phyloP scores from a whole-genome alignment of 2,888 invertebrate species.

The Erynnis tages region DNA sequence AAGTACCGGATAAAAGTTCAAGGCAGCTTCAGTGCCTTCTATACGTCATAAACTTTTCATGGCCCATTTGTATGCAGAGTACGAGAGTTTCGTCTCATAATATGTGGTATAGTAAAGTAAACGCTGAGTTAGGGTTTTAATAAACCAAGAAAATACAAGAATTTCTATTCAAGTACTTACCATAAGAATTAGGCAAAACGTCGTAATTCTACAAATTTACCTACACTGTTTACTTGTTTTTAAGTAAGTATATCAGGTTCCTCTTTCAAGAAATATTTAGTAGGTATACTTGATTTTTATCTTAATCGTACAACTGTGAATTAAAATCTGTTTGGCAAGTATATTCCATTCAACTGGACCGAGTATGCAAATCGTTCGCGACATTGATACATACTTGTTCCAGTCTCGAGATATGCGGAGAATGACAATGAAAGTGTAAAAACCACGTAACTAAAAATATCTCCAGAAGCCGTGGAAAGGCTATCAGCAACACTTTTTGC shows the following conservation, averaged over 20 bases:
- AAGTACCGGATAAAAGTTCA: conserved; percentile 57
- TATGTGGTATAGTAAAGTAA: too few species aligned
- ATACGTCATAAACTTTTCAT: conserved; percentile 22
- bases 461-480: conserved; percentile 20
- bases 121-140: too few species aligned
- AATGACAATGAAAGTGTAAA: conserved; percentile 11
- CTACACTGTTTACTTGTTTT: too few species aligned
- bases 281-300: neutral
- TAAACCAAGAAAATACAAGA: too few species aligned
- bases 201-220: too few species aligned
- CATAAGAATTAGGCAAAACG: too few species aligned
- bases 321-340: conserved; percentile 8
- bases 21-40: conserved; percentile 37
- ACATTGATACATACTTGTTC: conserved; percentile 13
- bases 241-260: too few species aligned
- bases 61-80: conserved; percentile 18
- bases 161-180: too few species aligned
- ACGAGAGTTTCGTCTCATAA: too few species aligned
- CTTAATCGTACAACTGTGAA: neutral
- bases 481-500: neutral
- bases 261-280: too few species aligned
- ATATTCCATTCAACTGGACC: conserved; percentile 6
- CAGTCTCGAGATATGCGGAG: conserved; percentile 2
- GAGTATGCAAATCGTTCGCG: conserved; percentile 11
- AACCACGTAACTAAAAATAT: neutral